These are phyloP conservation scores for Synanceia verrucosa DNA, from an alignment of 2,797 vertebrate genomes.

Conservation along the genomic window DNA sequence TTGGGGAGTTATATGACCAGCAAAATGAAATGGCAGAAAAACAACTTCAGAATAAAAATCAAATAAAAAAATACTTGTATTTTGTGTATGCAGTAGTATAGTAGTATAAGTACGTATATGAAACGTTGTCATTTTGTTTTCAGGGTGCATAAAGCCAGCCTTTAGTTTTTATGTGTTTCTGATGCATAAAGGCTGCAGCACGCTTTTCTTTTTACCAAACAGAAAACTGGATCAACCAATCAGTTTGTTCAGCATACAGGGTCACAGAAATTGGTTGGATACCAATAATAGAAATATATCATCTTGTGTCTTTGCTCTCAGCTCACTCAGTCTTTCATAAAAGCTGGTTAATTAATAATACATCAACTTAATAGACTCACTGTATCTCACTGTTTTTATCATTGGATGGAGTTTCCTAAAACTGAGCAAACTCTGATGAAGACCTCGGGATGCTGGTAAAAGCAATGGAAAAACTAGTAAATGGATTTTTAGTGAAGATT, in stretches of 20 bases:
- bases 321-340: not conserved
- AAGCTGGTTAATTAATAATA: not conserved
- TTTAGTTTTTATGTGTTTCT: not conserved
- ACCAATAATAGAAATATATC: not conserved
- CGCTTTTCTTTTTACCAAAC: not conserved
- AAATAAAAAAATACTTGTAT: conserved; percentile 2
- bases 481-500: not conserved
- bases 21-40: conserved; percentile 18
- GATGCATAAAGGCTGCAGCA: not conserved
- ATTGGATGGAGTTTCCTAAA: not conserved
- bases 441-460: not conserved
- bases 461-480: not conserved
- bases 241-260: not conserved
- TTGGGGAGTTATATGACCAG: conserved; percentile 7
- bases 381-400: not conserved
- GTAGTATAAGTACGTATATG: too few species aligned
- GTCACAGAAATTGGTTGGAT: not conserved
- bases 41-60: conserved; percentile 19
- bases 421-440: not conserved
- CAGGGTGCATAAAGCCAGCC: not conserved
- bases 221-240: not conserved
- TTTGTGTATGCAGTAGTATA: not conserved
- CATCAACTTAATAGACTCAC: too few species aligned
- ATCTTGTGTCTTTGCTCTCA: not conserved
- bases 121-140: not conserved